phyloP scores from a whole-genome alignment of 2,888 invertebrate species.

The Catocala fraxini region DNA sequence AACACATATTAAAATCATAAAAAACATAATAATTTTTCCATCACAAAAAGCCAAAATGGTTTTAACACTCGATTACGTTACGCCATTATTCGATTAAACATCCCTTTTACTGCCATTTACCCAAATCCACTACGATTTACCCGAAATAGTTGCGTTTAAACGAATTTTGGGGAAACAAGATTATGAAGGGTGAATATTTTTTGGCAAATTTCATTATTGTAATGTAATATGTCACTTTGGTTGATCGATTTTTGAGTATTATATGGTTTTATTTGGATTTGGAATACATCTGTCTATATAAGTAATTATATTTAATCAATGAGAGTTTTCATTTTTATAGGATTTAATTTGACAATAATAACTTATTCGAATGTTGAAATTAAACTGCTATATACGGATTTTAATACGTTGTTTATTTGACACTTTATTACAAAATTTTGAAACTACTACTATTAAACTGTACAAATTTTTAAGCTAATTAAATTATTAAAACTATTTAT shows the following conservation, averaged over 20 bases:
- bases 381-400: too few species aligned
- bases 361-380: too few species aligned
- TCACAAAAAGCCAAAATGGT: slow-evolving; percentile 67
- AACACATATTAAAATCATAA: not conserved
- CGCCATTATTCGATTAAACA: slow-evolving; percentile 75
- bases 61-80: slow-evolving; percentile 75
- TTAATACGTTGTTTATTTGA: too few species aligned
- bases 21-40: slow-evolving; percentile 44
- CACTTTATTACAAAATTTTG: too few species aligned
- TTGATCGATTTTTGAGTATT: slow-evolving; percentile 54
- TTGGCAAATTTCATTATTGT: slow-evolving; percentile 74
- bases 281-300: slow-evolving; percentile 35
- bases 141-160: slow-evolving; percentile 77
- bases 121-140: slow-evolving; percentile 71
- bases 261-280: slow-evolving; percentile 44
- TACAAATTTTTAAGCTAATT: too few species aligned
- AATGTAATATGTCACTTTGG: slow-evolving; percentile 58
- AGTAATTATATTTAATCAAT: slow-evolving; percentile 33
- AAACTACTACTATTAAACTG: too few species aligned
- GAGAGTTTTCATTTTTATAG: not conserved
- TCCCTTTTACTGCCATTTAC: slow-evolving; percentile 64
- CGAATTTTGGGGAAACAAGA: slow-evolving; percentile 73
- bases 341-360: not conserved
- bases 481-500: too few species aligned
- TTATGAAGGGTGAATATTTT: slow-evolving; percentile 75